Conservation (phyloP, 2,797 vertebrate species). For the Argya squamiceps region DNA sequence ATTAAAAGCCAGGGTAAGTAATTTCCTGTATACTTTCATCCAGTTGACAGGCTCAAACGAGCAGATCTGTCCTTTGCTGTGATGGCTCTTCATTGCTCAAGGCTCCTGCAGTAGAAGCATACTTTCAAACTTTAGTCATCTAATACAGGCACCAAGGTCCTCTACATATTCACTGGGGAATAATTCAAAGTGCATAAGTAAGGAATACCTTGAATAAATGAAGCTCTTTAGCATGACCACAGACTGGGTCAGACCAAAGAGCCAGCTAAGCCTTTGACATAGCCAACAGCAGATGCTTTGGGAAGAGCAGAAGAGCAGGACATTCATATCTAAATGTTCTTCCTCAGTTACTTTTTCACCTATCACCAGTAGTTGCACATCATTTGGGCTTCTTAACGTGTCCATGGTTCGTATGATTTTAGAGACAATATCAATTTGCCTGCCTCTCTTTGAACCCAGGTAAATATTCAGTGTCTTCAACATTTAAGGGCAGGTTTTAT, state of each 20-base stretch:
- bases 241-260: neutral
- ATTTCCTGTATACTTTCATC: neutral
- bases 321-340: neutral
- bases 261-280: neutral
- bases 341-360: neutral
- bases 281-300: neutral
- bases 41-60: neutral
- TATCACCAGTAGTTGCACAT: neutral
- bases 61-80: neutral
- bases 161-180: fast-evolving
- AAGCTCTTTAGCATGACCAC: neutral
- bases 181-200: neutral
- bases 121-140: neutral
- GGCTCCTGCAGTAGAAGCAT: neutral
- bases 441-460: neutral
- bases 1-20: neutral
- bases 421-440: neutral
- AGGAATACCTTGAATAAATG: neutral
- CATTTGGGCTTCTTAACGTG: fast-evolving
- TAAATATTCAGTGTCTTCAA: neutral
- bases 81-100: neutral
- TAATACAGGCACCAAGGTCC: neutral
- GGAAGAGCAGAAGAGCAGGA: neutral
- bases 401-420: neutral
- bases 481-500: neutral